Base-by-base conservation (phyloP, 1,140 invertebrate genomes). In the Drosophila ambigua region DNA sequence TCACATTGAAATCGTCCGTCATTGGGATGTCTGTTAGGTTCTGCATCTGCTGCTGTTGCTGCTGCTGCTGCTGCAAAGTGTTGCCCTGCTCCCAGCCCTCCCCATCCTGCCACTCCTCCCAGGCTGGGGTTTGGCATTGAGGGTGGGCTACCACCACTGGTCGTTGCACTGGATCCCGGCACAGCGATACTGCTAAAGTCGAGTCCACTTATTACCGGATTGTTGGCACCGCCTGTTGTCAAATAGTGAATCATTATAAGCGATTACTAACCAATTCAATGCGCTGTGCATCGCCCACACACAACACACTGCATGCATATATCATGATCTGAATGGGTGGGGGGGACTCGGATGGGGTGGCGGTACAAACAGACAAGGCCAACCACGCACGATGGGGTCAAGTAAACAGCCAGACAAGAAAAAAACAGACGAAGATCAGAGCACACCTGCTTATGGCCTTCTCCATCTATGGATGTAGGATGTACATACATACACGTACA, bases 101-200 rank as follows among this genome's bases (percentile, higher is more conserved):
- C 26, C 26, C 5, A 7, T 6, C 35, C 35, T 13, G 11, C 35
- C 9, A 58, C 7, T 28, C 52, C 59, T 20, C 28, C 58, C 28
- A 24, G 24, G 5, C 20, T 24, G 7, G 31, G 50, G 24, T 13
- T 31, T 50, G 41, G 63, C 39, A n/a, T n/a, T 58, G 51, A 55
- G 28, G 67, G 91, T 4, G 88, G 68, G 58, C 75, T 88, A 45
- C 64, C 60, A 16, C 76, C 52, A 6, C 35, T 72, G 3, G 61
- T 41, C 61, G 59, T 58, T 35, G 80, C 50, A 55, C 93, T 92
- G 0, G 92, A 63, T 16, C 93, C 93, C 49, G 97, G 97, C 48
- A 98, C 94, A 93, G 95, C 94, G 77, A 98, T 98, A 52, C 92
- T 94, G 92, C 97, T 97, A 92, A 98, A 98, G 92, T 98, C 97